phyloP scores from a whole-genome alignment of 2,888 invertebrate genomes.

The Tiphia femorata region DNA sequence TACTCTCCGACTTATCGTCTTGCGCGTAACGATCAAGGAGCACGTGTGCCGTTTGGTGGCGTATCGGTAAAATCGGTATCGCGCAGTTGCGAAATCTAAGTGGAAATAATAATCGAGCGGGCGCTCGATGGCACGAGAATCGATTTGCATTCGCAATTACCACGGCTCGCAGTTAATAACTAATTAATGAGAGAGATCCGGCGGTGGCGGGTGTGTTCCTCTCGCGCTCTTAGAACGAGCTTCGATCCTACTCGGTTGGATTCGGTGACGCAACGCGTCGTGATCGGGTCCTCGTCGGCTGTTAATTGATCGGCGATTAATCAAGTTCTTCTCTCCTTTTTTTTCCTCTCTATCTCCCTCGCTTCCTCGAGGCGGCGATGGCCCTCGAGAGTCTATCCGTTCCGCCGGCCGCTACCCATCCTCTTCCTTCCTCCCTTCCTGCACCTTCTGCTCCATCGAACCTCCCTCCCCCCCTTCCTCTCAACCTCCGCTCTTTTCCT shows the following conservation, averaged over 20 bases:
- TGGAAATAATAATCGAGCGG: conserved; percentile 47
- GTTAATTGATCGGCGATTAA: conserved; percentile 58
- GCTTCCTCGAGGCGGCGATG: too few relatives aligned
- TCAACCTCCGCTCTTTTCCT: not conserved
- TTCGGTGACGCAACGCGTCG: conserved; percentile 50
- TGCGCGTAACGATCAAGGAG: too few relatives aligned
- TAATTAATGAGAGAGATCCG: conserved; percentile 57
- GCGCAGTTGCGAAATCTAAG: conserved; percentile 46
- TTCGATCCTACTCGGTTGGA: conserved; percentile 6
- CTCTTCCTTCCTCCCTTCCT: too few relatives aligned
- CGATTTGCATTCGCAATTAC: conserved; percentile 64
- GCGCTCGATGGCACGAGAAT: conserved; percentile 40
- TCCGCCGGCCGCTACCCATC: too few relatives aligned
- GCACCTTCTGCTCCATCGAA: too few relatives aligned
- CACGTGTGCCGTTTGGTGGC: too few relatives aligned
- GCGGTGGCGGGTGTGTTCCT: conserved; percentile 25
- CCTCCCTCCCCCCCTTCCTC: not conserved
- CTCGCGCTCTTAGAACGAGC: conserved; percentile 7
- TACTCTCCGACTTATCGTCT: too few relatives aligned
- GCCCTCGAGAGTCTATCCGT: too few relatives aligned
- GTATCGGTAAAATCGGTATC: too few relatives aligned
- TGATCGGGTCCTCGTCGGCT: conserved; percentile 32
- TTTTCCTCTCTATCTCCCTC: not conserved
- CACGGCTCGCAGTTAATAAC: conserved; percentile 54
- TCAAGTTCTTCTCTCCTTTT: conserved; percentile 31